Evolutionary conservation across 2,888 invertebrate genomes (phyloP).

Genomic region (Bombylius major): DNA sequence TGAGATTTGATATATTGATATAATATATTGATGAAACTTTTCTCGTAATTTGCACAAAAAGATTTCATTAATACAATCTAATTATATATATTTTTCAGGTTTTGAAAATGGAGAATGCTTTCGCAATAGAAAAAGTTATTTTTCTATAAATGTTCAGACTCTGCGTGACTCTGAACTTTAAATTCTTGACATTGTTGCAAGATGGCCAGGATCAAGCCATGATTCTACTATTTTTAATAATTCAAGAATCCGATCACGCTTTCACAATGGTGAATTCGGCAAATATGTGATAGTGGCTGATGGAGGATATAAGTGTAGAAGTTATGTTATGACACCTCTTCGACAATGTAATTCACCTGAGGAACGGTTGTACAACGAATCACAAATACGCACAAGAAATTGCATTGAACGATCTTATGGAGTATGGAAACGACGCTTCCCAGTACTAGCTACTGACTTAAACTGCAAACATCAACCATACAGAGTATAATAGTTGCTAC

Average conservation of each 20-base stretch:
- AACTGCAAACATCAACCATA: constrained; percentile 5
- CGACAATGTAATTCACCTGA: background rate
- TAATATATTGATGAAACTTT: too few species aligned
- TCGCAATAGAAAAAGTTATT: constrained; percentile 1
- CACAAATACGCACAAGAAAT: constrained; percentile 8
- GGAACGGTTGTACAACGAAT: constrained; percentile 2
- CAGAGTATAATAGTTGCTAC: constrained; percentile 10
- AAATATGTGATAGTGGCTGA: background rate
- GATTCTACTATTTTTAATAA: constrained; percentile 5
- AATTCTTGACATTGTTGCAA: constrained; percentile 1
- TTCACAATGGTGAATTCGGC: background rate
- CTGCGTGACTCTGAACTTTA: background rate
- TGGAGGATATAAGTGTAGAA: background rate
- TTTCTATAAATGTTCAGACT: background rate
- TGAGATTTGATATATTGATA: too few species aligned
- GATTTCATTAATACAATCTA: too few species aligned
- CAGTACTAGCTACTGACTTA: constrained; percentile 9
- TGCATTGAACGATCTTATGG: constrained; percentile 9
- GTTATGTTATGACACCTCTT: constrained; percentile 1
- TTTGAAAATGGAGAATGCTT: background rate
- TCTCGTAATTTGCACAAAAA: too few species aligned
- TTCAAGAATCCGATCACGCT: constrained; percentile 1
- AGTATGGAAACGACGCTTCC: constrained; percentile 11
- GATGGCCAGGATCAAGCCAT: background rate
- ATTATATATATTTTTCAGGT: too few species aligned